These are phyloP conservation scores for Nyctereutes procyonoides DNA, from an alignment of 2,113 vertebrate genomes.

Conservation along the genomic window DNA sequence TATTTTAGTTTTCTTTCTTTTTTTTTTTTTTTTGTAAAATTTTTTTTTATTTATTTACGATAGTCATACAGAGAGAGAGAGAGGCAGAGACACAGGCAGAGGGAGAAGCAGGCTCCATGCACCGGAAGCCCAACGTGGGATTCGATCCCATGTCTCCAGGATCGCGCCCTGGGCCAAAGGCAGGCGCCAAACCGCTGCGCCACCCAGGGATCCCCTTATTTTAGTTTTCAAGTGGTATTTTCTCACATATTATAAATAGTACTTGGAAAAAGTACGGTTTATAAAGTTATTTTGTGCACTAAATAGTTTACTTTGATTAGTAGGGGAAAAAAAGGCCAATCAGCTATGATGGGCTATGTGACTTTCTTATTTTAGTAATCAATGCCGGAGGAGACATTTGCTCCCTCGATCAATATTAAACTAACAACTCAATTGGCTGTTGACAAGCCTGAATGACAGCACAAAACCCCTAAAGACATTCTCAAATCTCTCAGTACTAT, in stretches of 20 bases:
- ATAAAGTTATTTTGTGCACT: not conserved
- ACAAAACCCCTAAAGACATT: not conserved
- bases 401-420: not conserved
- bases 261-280: not conserved
- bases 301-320: not conserved
- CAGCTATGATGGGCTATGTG: not conserved
- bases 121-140: too few species aligned
- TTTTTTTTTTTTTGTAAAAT: too few species aligned
- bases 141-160: too few species aligned
- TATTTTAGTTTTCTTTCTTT: not conserved
- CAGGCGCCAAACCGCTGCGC: too few species aligned
- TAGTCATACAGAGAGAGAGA: too few species aligned
- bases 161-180: too few species aligned
- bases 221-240: not conserved
- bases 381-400: not conserved
- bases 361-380: not conserved
- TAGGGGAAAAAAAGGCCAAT: not conserved
- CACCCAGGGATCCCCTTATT: too few species aligned
- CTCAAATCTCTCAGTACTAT: not conserved
- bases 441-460: not conserved
- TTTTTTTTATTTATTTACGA: too few species aligned
- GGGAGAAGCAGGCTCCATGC: too few species aligned
- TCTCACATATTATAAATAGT: not conserved
- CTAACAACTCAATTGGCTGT: not conserved
- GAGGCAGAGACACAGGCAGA: too few species aligned